A percentile compares a stretch with the other conserved stretches of the same genome.
These are phyloP conservation scores for Anoplius nigerrimus DNA, from an alignment of 2,888 invertebrate species.

Conservation along the genomic window DNA sequence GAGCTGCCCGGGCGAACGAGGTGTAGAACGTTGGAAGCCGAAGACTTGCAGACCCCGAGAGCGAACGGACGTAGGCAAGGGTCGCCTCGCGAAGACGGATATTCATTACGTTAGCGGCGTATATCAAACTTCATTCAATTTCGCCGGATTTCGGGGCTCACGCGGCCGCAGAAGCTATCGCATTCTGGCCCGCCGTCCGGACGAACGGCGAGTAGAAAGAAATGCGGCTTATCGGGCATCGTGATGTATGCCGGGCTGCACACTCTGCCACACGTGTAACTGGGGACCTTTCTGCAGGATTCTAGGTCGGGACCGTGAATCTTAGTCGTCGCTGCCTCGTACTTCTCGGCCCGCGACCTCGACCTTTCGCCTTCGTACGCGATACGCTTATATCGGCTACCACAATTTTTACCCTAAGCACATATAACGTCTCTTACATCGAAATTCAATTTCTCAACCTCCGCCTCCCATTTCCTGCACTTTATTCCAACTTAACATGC, in stretches of 20 bases:
- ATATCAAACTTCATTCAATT: constrained; percentile 46
- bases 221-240: constrained; percentile 13
- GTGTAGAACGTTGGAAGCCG: neutral
- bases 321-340: neutral
- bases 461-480: no score
- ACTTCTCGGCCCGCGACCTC: neutral
- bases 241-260: constrained; percentile 10
- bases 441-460: no score
- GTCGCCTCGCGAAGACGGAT: constrained; percentile 16
- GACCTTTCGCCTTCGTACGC: neutral
- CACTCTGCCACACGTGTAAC: constrained; percentile 12
- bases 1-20: neutral
- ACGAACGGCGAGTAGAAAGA: neutral
- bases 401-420: no score
- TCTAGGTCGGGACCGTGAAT: constrained; percentile 19
- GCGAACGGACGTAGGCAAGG: neutral
- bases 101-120: constrained; percentile 39
- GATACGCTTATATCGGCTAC: neutral
- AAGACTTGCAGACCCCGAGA: neutral
- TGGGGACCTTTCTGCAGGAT: constrained; percentile 8
- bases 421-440: no score
- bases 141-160: constrained; percentile 26
- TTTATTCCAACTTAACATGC: no score
- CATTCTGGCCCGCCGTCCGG: neutral
- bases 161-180: neutral